Base-by-base conservation (phyloP, 1,140 invertebrate genomes). In the Idris sp. region DNA sequence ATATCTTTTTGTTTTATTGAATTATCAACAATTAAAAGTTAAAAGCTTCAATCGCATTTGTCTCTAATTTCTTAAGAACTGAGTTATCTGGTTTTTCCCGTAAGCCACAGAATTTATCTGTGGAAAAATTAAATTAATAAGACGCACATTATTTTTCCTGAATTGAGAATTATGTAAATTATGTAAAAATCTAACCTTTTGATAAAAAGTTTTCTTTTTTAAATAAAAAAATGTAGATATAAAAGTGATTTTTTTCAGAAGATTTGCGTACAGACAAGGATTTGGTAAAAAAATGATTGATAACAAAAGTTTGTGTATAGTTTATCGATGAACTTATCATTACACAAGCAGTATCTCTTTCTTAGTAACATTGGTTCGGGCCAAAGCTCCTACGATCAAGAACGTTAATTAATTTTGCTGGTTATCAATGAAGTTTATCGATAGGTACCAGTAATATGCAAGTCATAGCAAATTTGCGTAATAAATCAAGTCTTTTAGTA, bases 381-480 rank as follows among this genome's bases (percentile, higher is more conserved):
- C 31, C 25, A 25, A 69, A 62, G 41, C 56, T 65, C 44, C 54
- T 64, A 41, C 53, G 58, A 58, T 74, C 53, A 22, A 38, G 48
- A 36, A 8, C 54, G 65, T 56, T 76, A 76, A 76, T 76, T 76
- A 76, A 76, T 68, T 76, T 76, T 56, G 43, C 54, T 25, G 30
- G 65, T 75, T 75, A 75, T 75, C 73, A 75, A 59, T 69, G 64
- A 75, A 69, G 65, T 71, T 76, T 65, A 76, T 76, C 51, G 54
- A 62, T 61, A 51, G 48, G 2, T 65, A 54, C 15, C 41, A 58
- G 53, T 58, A 38, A 54, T n/a, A n/a, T 64, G 53, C 44, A 40
- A 30, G 38, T 35, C 41, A 35, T 36, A 51, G 59, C 38, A 62
- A 73, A 65, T 73, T 73, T 65, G 46, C 31, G 43, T 51, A 9